These are phyloP conservation scores for Arvicanthis niloticus DNA, from an alignment of 2,113 vertebrate species.

Conservation along the genomic window DNA sequence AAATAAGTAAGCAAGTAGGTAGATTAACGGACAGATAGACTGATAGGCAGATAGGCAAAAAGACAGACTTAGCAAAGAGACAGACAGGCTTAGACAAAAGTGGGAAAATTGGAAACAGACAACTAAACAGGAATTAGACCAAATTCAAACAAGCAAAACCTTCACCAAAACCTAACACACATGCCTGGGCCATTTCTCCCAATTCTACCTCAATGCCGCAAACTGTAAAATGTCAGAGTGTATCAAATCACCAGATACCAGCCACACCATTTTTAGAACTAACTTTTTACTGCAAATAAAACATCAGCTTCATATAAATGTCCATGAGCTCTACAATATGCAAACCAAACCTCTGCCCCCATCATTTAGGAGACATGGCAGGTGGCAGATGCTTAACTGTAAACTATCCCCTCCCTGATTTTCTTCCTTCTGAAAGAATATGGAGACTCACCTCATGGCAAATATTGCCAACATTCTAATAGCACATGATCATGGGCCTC, in stretches of 20 bases:
- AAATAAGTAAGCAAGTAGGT: not conserved
- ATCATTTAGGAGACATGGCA: not conserved
- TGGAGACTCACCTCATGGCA: not conserved
- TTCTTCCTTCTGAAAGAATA: not conserved
- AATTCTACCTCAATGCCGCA: not conserved
- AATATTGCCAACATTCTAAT: not conserved
- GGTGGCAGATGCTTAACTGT: not conserved
- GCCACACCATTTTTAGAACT: not conserved
- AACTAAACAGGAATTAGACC: not conserved
- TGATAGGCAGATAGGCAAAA: not conserved
- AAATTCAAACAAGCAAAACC: not conserved
- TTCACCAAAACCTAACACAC: not conserved
- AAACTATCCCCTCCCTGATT: not conserved
- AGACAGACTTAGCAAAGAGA: not conserved
- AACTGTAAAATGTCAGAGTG: not conserved
- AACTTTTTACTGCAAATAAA: not conserved
- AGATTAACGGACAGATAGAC: not conserved
- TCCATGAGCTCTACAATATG: fast-evolving
- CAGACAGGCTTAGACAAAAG: not conserved
- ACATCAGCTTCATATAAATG: not conserved
- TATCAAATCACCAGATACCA: fast-evolving
- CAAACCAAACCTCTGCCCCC: not conserved
- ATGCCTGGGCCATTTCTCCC: no score
- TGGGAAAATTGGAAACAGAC: not conserved
- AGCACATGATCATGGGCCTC: not conserved